Evolutionary conservation across 2,113 vertebrate species (phyloP).

Genomic region (Notarius lentiginosus): DNA sequence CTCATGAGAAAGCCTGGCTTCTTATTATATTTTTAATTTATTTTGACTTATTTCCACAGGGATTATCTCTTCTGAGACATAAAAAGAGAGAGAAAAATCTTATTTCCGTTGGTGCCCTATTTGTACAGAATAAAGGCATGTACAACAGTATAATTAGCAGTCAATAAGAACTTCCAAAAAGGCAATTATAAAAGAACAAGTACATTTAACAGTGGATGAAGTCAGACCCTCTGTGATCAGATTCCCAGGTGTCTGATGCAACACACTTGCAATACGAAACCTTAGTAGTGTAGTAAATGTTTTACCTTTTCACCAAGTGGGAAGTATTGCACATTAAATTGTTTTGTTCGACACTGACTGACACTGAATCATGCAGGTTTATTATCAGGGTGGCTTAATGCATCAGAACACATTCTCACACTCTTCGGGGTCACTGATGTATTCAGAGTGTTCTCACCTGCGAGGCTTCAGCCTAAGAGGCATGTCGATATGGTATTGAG

Average conservation of each 20-base stretch:
- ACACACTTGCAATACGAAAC: neutral
- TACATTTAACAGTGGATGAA: neutral
- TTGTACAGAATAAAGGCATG: constrained; percentile 23
- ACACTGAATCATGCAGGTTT: constrained; percentile 31
- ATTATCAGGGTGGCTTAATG: constrained; percentile 22
- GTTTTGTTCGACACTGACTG: constrained; percentile 32
- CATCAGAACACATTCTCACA: constrained; percentile 25
- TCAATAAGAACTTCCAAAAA: constrained; percentile 4
- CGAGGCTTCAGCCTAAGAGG: constrained; percentile 15
- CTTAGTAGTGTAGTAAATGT: neutral
- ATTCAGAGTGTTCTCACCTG: constrained; percentile 11
- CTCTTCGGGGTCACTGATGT: neutral
- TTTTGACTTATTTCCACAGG: constrained; percentile 13
- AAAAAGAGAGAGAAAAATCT: neutral
- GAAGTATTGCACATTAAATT: neutral
- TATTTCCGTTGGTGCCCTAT: constrained; percentile 16
- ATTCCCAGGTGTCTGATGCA: constrained; percentile 23
- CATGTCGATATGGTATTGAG: constrained; percentile 27
- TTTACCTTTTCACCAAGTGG: constrained; percentile 29
- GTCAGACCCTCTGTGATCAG: neutral
- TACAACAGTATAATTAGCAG: constrained; percentile 21
- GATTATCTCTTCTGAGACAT: constrained; percentile 2
- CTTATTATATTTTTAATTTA: constrained; percentile 28
- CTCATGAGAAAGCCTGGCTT: neutral
- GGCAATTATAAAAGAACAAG: constrained; percentile 1